Evolutionary conservation across 1,140 invertebrate species (phyloP), one percentile per base, ranked within the genome.

Genomic region (Aphidius ervi): DNA sequence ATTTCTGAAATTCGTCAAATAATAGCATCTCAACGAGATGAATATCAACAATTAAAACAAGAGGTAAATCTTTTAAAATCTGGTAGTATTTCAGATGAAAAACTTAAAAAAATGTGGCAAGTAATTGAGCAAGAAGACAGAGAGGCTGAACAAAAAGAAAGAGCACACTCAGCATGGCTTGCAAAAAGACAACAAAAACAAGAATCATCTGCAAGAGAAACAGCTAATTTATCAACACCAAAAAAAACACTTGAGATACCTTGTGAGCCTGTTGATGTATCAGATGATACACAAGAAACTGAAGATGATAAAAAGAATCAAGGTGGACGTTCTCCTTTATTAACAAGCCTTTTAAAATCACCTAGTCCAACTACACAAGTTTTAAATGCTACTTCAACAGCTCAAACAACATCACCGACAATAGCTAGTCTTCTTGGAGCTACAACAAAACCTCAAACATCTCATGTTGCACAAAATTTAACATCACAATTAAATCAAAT

Each of bases 271-370:
- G 60, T 55, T 49, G 70, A 70, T 42, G 37, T 59, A 3, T 9
- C 39, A 5, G 67, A 67, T 3, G 41, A 61, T 42, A 39, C 57
- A 4, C 52, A 39, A 0, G 71, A 76, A 0, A 69, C 71, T 2
- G 74, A 78, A 6, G 75, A 75, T 7, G 73, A 78, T 16, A 75
- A 70, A 40, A 71, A 68, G 10, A 73, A 68, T 50, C 63, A 61
- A 50, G 75, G 73, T 1, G 73, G 74, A 20, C 75, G 80, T 43
- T 92, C 91, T 0, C 91, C 91, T 0, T 73, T 94, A n/a, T 76
- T 94, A 39, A 92, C 91, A 5, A 92, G 89, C 63, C 77, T 94
- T 9, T 77, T 94, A 1, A 90, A 92, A 71, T 91, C 87, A n/a
- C 88, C 87, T 0, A 77, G 72, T 65, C 73, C 77, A 6, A 77